Percentiles rank a stretch among this genome's conserved stretches.
phyloP scores from a whole-genome alignment of 1,140 invertebrate genomes.

The Neotoxoptera formosana region DNA sequence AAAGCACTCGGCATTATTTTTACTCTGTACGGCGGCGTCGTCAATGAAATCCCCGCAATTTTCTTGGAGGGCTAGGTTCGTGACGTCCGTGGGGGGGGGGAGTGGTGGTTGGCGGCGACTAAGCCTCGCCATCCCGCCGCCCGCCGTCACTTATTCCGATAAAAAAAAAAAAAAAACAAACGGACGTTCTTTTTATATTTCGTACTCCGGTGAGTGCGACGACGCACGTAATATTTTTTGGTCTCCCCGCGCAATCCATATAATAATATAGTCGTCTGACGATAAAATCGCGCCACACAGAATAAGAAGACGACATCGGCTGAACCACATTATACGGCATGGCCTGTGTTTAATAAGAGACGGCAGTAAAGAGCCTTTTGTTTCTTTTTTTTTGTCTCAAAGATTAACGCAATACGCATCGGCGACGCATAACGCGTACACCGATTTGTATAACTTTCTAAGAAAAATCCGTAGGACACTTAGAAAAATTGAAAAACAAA shows the following conservation, averaged over 20 bases:
- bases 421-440: not conserved
- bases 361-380: not conserved
- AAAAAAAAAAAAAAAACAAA: conserved; percentile 6
- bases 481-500: not conserved
- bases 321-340: not conserved
- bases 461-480: not conserved
- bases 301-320: not conserved
- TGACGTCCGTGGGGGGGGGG: not conserved
- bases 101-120: no score
- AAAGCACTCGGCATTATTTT: conserved; percentile 29
- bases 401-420: not conserved
- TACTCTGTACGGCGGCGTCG: not conserved
- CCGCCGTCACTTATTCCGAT: not conserved
- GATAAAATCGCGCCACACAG: not conserved
- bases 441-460: not conserved
- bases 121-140: not conserved
- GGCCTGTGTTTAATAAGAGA: not conserved
- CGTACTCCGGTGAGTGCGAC: not conserved
- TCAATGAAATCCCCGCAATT: not conserved
- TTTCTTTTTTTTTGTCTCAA: not conserved
- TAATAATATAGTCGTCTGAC: no score
- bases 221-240: not conserved
- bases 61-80: not conserved
- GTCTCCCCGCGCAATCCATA: not conserved
- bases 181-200: not conserved